These are phyloP conservation scores for Polyergus mexicanus DNA, from an alignment of 1,140 invertebrate species.

Conservation along the genomic window DNA sequence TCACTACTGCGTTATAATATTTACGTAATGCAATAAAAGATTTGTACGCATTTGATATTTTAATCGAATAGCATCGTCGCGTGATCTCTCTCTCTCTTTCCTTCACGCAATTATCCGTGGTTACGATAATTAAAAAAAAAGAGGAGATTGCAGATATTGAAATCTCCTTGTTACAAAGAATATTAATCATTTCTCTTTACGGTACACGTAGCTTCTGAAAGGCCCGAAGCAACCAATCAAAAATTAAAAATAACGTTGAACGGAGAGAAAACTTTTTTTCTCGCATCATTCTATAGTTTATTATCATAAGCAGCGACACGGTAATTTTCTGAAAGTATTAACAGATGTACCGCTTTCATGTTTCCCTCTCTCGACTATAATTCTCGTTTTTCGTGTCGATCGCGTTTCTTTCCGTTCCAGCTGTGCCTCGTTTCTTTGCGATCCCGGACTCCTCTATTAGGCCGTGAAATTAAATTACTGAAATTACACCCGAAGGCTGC, in stretches of 20 bases:
- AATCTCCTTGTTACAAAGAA: neutral
- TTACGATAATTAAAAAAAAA: neutral
- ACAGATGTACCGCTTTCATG: conserved; percentile 9
- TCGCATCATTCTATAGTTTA: conserved; percentile 10
- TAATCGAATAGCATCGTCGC: conserved; percentile 12
- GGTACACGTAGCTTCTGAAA: neutral
- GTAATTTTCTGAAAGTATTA: conserved; percentile 44
- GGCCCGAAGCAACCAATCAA: neutral
- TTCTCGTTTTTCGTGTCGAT: conserved; percentile 9
- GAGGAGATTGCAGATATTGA: neutral
- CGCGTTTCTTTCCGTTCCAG: conserved; percentile 49
- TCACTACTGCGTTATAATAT: neutral
- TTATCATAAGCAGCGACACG: neutral
- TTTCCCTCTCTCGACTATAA: neutral
- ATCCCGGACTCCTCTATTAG: conserved; percentile 71
- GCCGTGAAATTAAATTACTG: conserved; percentile 78
- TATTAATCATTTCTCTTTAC: neutral
- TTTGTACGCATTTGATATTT: conserved; percentile 2
- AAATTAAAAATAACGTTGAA: conserved; percentile 21
- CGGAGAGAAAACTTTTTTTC: neutral
- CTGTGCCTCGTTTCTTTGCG: conserved; percentile 44
- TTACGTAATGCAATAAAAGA: conserved; percentile 29
- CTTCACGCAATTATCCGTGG: neutral
- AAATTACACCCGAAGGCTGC: conserved; percentile 76
- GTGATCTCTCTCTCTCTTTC: neutral